These are phyloP conservation scores for Lasioglossum leucozonium DNA, from an alignment of 2,888 invertebrate species.

Conservation along the genomic window DNA sequence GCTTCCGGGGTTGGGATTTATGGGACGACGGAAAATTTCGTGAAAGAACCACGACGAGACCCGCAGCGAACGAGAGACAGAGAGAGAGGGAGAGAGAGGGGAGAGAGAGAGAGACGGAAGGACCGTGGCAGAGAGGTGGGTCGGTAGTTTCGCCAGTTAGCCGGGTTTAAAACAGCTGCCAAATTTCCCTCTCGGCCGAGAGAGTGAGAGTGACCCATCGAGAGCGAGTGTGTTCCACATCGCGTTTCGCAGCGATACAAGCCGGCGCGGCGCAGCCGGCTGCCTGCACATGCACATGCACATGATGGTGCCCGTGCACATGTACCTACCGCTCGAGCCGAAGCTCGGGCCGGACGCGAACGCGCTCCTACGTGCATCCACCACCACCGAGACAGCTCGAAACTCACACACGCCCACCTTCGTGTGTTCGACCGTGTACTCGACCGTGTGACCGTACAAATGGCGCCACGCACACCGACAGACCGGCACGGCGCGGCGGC, in stretches of 20 bases:
- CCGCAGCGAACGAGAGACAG: slow-evolving; percentile 13
- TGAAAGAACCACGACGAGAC: not conserved
- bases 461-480: slow-evolving; percentile 34
- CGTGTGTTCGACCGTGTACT: slow-evolving; percentile 11
- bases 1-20: not conserved
- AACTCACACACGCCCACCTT: not conserved
- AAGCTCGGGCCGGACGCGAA: not conserved
- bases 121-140: slow-evolving; percentile 56
- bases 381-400: slow-evolving; percentile 8
- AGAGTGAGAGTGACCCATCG: slow-evolving; percentile 84
- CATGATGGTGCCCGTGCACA: slow-evolving; percentile 24
- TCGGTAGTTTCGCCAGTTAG: slow-evolving; percentile 80
- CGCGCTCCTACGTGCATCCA: slow-evolving; percentile 43
- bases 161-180: slow-evolving; percentile 84
- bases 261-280: slow-evolving; percentile 66
- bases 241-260: slow-evolving; percentile 67
- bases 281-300: slow-evolving; percentile 50
- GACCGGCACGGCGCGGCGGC: slow-evolving; percentile 58
- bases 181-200: slow-evolving; percentile 84
- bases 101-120: slow-evolving; percentile 44
- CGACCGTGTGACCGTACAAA: slow-evolving; percentile 41
- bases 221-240: slow-evolving; percentile 83
- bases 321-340: not conserved
- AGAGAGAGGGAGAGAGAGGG: not conserved
- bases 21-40: not conserved